A percentile compares a stretch with the other conserved stretches of the same genome.
Evolutionary conservation across 2,797 vertebrate genomes (phyloP).

Genomic region (Artibeus jamaicensis): DNA sequence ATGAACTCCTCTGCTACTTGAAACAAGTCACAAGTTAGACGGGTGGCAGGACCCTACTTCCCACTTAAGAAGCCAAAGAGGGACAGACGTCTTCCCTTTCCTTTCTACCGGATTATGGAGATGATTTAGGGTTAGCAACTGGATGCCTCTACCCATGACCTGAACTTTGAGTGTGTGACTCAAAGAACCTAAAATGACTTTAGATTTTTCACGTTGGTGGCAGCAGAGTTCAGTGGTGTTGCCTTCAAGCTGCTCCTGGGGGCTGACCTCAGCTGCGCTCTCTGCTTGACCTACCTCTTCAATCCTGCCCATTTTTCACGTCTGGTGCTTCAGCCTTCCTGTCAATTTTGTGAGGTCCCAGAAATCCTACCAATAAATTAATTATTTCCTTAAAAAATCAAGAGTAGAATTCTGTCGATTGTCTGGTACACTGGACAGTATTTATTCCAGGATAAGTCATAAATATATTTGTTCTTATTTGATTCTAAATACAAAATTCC

Average conservation of each 20-base stretch:
- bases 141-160: not conserved
- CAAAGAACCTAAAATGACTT: not conserved
- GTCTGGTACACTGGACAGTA: not conserved
- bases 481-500: constrained; percentile 3
- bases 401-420: not conserved
- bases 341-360: not conserved
- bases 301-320: not conserved
- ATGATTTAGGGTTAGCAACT: not conserved
- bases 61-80: not conserved
- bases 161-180: not conserved
- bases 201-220: not conserved
- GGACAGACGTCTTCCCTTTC: not conserved
- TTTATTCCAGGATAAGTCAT: not conserved
- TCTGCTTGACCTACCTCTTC: not conserved
- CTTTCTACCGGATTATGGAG: not conserved
- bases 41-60: not conserved
- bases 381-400: not conserved
- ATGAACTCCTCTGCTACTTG: not conserved
- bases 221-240: not conserved
- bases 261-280: not conserved
- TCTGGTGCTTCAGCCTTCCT: not conserved
- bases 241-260: not conserved
- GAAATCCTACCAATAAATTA: not conserved
- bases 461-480: not conserved
- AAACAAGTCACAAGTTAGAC: not conserved